Evolutionary conservation across 2,888 invertebrate species (phyloP), one percentile per base, ranked within the genome.

Genomic region (Beris morrisii): DNA sequence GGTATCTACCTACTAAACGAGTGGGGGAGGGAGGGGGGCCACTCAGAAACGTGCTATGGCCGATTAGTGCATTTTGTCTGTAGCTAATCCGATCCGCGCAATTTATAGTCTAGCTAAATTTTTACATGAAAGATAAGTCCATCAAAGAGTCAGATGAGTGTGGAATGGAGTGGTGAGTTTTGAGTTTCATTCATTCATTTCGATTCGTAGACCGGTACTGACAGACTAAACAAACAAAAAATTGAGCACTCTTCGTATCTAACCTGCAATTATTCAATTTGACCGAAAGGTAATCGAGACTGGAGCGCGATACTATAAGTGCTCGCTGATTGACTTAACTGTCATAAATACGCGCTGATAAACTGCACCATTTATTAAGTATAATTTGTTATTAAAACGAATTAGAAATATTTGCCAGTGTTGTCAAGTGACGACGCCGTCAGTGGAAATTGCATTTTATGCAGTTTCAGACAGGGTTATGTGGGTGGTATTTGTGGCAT

Each of bases 41-140:
- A 61, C 38, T 61, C 50, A 32, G 52, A 61, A 61, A 61, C 61
- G 61, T 61, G 61, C 61, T 61, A 61, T 61, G 61, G 50, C 61
- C 38, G 61, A 61, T 61, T 61, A 61, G 61, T 61, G 61, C 61
- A 61, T 52, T 61, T 52, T 50, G 61, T 50, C 61, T 61, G 61
- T 52, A 61, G 50, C 50, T 61, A 61, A 61, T 61, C 52, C 22
- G 61, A 61, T 61, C 38, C 52, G 61, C 50, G 61, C 61, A 61
- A 13, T 61, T 61, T 15, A 52, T 61, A 32, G 52, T 52, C 52
- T 38, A 32, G 61, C 28, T 52, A 6, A 15, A 9, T n/a, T n/a
- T 44, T 44, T 9, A 44, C 44, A 44, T n/a, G 2, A 12, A 44
- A n/a, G 44, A n/a, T n/a, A 12, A n/a, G 11, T 5, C n/a, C 13